These are phyloP conservation scores for Elgonia sp. DNA, from an alignment of 2,888 invertebrate genomes.

Conservation along the genomic window DNA sequence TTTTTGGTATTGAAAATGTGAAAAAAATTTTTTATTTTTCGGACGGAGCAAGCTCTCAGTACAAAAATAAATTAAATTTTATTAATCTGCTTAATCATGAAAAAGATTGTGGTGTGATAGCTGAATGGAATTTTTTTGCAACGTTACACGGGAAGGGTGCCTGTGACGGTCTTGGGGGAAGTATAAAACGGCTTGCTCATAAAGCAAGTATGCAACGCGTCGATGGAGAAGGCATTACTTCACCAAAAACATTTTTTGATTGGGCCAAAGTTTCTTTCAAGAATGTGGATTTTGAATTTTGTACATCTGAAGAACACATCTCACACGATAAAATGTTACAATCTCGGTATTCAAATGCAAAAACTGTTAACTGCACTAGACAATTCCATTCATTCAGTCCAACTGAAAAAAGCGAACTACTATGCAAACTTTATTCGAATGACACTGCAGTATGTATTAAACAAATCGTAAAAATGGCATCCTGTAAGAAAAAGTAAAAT, in stretches of 20 bases:
- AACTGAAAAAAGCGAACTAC: background rate
- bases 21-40: slow-evolving; percentile 30
- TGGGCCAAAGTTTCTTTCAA: slow-evolving; percentile 16
- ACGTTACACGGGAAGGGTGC: slow-evolving; percentile 23
- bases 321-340: background rate
- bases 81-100: slow-evolving; percentile 41
- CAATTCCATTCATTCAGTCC: slow-evolving; percentile 1
- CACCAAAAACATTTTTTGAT: slow-evolving; percentile 13
- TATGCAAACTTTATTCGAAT: background rate
- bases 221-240: too few species aligned
- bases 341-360: background rate
- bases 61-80: slow-evolving; percentile 47
- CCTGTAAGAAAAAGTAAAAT: too few species aligned
- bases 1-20: slow-evolving; percentile 1
- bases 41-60: slow-evolving; percentile 25
- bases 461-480: too few species aligned
- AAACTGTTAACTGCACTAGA: background rate
- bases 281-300: background rate
- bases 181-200: slow-evolving; percentile 18
- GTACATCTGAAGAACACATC: slow-evolving; percentile 3
- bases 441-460: too few species aligned
- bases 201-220: background rate
- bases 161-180: slow-evolving; percentile 25
- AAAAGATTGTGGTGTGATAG: slow-evolving; percentile 10
- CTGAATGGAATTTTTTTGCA: slow-evolving; percentile 33